Conservation (phyloP, 2,888 invertebrate genomes). For the Ophioninae sp. region DNA sequence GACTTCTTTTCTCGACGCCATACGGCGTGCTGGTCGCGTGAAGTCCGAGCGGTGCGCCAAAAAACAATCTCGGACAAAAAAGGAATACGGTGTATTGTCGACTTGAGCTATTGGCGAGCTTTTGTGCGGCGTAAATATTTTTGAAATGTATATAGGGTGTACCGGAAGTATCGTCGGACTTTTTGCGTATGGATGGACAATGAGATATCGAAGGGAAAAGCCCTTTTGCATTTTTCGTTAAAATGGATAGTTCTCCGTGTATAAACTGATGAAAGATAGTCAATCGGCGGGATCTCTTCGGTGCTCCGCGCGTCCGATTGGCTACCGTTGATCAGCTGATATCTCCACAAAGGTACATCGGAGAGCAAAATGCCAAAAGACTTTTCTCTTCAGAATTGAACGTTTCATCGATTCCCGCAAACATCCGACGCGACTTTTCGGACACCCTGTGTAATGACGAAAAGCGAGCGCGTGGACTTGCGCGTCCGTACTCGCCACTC, state of each 20-base stretch:
- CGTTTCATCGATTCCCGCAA: background rate
- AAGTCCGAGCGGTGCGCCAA: background rate
- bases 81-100: background rate
- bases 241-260: background rate
- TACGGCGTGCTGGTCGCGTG: background rate
- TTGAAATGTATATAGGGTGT: background rate
- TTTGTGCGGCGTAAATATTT: background rate
- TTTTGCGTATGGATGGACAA: background rate
- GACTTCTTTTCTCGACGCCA: background rate
- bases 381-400: conserved; percentile 1
- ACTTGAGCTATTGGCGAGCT: background rate
- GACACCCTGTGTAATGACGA: background rate
- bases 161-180: background rate
- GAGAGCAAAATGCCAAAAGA: background rate
- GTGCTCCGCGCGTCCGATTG: too few species aligned
- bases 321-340: background rate
- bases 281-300: too few species aligned
- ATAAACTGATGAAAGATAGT: background rate
- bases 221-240: background rate
- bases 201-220: background rate
- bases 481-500: background rate
- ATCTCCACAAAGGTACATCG: background rate
- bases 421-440: background rate
- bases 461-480: background rate
- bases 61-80: background rate